Conservation (phyloP, 2,888 invertebrate species). For the Macaria liturata region DNA sequence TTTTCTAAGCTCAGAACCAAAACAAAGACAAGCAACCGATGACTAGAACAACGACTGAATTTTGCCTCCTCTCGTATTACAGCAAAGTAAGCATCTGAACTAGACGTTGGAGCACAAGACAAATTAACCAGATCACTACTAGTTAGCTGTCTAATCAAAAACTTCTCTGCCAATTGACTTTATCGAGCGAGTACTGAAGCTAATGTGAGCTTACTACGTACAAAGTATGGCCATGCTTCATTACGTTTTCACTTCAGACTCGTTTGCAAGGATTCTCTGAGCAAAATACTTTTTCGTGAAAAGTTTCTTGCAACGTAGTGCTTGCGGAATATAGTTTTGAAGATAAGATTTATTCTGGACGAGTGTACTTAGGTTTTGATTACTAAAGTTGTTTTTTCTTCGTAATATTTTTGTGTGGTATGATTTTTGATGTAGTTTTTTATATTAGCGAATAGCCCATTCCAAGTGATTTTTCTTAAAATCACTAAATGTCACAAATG, state of each 20-base stretch:
- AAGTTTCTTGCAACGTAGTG: too few relatives aligned
- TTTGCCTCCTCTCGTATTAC: constrained; percentile 15
- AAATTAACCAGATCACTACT: constrained; percentile 28
- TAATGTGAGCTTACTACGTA: constrained; percentile 18
- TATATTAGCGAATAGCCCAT: too few relatives aligned
- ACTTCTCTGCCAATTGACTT: constrained; percentile 28
- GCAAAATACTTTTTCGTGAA: not conserved
- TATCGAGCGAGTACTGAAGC: constrained; percentile 15
- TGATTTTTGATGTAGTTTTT: too few relatives aligned
- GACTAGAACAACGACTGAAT: constrained; percentile 5
- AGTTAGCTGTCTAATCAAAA: constrained; percentile 32
- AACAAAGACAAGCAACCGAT: constrained; percentile 10
- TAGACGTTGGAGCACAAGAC: constrained; percentile 30
- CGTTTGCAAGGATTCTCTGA: not conserved
- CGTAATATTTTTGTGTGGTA: too few relatives aligned
- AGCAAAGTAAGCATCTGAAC: constrained; percentile 22
- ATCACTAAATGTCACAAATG: too few relatives aligned
- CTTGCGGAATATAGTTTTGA: too few relatives aligned
- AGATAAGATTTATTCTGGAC: too few relatives aligned
- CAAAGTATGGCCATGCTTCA: not conserved
- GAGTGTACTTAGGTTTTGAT: too few relatives aligned
- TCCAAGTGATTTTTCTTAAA: too few relatives aligned
- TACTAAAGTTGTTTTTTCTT: too few relatives aligned
- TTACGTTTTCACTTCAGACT: not conserved
- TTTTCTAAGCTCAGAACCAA: constrained; percentile 5